Percentiles rank a stretch among this genome's conserved stretches.
Evolutionary conservation across 2,888 invertebrate species (phyloP).

Genomic region (Liodrosophila aerea): DNA sequence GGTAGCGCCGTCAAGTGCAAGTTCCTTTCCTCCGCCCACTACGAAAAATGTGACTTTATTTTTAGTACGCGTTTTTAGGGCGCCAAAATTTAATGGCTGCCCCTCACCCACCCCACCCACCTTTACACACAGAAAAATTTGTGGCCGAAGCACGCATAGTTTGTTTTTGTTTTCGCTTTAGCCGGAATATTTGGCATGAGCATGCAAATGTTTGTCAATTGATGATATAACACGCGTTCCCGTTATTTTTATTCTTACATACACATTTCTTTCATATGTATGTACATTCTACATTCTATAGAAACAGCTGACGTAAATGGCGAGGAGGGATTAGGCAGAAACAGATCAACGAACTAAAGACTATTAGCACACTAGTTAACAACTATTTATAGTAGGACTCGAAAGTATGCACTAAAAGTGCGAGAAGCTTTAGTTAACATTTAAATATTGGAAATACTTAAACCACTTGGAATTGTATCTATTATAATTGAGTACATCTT

Average conservation of each 20-base stretch:
- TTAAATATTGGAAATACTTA: no score
- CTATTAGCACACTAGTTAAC: constrained; percentile 16
- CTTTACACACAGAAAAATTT: background rate
- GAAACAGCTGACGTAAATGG: constrained; percentile 60
- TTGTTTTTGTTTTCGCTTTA: no score
- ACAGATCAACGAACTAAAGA: background rate
- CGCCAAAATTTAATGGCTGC: constrained; percentile 38
- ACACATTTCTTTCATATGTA: background rate
- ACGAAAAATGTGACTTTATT: constrained; percentile 38
- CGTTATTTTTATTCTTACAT: background rate
- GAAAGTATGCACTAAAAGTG: constrained; percentile 1
- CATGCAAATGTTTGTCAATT: constrained; percentile 49
- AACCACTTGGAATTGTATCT: no score
- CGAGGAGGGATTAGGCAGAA: background rate
- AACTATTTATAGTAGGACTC: constrained; percentile 3
- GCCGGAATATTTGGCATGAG: constrained; percentile 10
- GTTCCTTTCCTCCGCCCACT: constrained; percentile 29
- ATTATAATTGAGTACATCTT: no score
- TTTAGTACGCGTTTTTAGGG: constrained; percentile 60
- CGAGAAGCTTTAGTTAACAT: background rate
- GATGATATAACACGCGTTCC: constrained; percentile 55
- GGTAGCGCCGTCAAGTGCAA: constrained; percentile 69
- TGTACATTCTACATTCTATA: constrained; percentile 33
- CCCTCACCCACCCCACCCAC: background rate
- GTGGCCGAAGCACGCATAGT: background rate